These are phyloP conservation scores for Phyto melanocephala DNA, from an alignment of 2,888 invertebrate genomes.

Conservation along the genomic window DNA sequence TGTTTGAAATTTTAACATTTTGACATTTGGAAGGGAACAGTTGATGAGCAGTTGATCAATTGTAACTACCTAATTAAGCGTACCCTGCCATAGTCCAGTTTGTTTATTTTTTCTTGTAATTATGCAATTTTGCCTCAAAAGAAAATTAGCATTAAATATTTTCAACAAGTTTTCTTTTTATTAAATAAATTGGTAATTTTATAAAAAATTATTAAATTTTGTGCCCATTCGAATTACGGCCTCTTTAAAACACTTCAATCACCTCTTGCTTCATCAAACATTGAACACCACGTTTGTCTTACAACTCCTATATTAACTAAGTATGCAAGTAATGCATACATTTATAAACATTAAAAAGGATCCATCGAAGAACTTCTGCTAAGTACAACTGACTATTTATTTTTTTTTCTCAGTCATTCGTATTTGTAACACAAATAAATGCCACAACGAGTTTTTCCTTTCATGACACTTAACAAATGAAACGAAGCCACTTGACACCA, in stretches of 20 bases:
- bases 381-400: slow-evolving; percentile 3
- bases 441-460: slow-evolving; percentile 40
- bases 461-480: slow-evolving; percentile 63
- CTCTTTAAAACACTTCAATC: not conserved
- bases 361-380: slow-evolving; percentile 12
- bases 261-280: not conserved
- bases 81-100: too few relatives aligned
- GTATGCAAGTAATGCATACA: slow-evolving; percentile 13
- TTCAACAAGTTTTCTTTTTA: too few relatives aligned
- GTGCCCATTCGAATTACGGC: not conserved
- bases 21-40: too few relatives aligned
- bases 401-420: slow-evolving; percentile 3
- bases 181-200: too few relatives aligned
- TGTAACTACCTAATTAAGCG: too few relatives aligned
- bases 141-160: too few relatives aligned
- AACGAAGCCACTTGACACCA: slow-evolving; percentile 65
- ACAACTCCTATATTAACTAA: slow-evolving; percentile 12
- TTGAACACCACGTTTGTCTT: not conserved
- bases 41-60: too few relatives aligned
- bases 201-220: too few relatives aligned
- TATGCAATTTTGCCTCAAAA: too few relatives aligned
- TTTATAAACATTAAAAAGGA: not conserved
- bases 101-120: too few relatives aligned
- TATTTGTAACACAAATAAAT: slow-evolving; percentile 51
- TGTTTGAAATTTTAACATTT: too few relatives aligned